phyloP scores from a whole-genome alignment of 2,888 invertebrate genomes.

The Thecocarcelia acutangulata region DNA sequence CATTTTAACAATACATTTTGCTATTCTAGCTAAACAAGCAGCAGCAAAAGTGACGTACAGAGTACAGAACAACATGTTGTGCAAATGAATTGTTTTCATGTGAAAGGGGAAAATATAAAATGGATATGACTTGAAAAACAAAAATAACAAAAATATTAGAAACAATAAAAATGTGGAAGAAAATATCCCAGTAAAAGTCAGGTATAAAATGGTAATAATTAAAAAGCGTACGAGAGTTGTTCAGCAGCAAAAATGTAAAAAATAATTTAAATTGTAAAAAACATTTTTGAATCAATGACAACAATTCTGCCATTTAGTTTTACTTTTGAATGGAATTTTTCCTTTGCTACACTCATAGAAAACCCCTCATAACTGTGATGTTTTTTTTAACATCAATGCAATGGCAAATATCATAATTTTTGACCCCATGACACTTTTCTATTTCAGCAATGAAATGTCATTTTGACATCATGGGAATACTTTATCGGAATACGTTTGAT shows the following conservation, averaged over 20 bases:
- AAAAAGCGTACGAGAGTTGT: no score
- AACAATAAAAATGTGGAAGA: neutral
- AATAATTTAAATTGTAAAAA: constrained; percentile 5
- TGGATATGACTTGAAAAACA: constrained; percentile 3
- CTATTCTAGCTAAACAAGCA: constrained; percentile 15
- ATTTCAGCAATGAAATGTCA: no score
- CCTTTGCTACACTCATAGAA: no score
- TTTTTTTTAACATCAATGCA: no score
- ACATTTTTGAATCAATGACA: neutral
- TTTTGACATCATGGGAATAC: no score
- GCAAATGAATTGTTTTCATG: neutral
- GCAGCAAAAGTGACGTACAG: constrained; percentile 19
- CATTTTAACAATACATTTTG: constrained; percentile 60
- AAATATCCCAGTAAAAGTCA: constrained; percentile 22
- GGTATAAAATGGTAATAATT: constrained; percentile 11
- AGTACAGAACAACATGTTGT: constrained; percentile 1
- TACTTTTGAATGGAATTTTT: neutral
- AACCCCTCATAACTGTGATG: no score
- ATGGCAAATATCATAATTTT: no score
- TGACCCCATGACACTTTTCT: no score
- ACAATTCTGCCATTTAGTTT: neutral
- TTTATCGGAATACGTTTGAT: no score
- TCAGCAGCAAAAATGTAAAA: no score
- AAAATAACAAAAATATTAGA: constrained; percentile 18
- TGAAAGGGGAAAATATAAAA: neutral